Percentiles rank a stretch among this genome's conserved stretches.
Conservation (phyloP, 2,888 invertebrate species). For the Heteromurus nitidus region DNA sequence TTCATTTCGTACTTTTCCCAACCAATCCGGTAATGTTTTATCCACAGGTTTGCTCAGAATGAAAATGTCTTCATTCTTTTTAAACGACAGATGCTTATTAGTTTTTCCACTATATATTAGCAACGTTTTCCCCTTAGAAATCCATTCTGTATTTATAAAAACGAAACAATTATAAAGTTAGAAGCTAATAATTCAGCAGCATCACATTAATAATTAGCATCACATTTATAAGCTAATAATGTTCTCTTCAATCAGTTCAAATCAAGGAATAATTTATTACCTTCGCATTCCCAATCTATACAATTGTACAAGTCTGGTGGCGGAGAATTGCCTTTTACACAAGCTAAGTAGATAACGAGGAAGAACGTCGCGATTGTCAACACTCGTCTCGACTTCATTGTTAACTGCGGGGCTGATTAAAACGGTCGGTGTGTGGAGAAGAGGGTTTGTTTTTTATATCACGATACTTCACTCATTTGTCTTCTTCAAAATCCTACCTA, state of each 20-base stretch:
- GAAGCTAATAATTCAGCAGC: no score
- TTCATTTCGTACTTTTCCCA: conserved; percentile 69
- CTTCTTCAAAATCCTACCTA: no score
- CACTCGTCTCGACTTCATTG: no score
- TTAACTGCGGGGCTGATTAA: no score
- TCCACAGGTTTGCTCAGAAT: conserved; percentile 70
- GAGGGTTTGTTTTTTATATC: no score
- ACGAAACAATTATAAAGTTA: background rate
- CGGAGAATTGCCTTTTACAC: background rate
- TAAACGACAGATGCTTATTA: conserved; percentile 69
- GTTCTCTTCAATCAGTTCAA: background rate
- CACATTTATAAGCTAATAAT: conserved; percentile 1
- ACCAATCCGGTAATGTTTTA: conserved; percentile 65
- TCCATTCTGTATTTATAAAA: conserved; percentile 57
- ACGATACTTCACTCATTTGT: no score
- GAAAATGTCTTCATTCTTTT: conserved; percentile 68
- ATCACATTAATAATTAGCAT: background rate
- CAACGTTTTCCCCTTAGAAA: conserved; percentile 70
- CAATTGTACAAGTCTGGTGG: conserved; percentile 55
- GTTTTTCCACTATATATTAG: conserved; percentile 66
- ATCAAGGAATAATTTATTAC: conserved; percentile 21
- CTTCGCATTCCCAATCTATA: conserved; percentile 67
- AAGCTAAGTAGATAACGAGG: background rate
- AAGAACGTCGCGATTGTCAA: background rate
- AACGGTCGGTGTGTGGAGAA: no score